Evolutionary conservation across 2,797 vertebrate genomes (phyloP).

Genomic region (Cyprinella venusta): DNA sequence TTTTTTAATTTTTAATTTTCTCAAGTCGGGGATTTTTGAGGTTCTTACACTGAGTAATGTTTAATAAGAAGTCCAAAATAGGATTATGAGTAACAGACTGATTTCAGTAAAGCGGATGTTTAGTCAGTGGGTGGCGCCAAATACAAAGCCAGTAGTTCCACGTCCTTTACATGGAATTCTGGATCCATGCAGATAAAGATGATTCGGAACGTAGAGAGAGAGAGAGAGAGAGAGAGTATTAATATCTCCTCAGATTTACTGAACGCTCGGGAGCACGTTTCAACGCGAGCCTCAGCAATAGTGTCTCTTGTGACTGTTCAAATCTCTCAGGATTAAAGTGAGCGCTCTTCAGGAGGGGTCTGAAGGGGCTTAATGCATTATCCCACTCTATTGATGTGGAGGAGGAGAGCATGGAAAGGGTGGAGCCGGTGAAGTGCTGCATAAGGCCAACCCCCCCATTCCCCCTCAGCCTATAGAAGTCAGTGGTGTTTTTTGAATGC

Average conservation of each 20-base stretch:
- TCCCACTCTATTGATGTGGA: slow-evolving; percentile 52
- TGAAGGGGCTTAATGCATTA: slow-evolving; percentile 9
- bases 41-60: background rate
- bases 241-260: slow-evolving; percentile 9
- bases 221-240: background rate
- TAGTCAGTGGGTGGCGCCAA: slow-evolving; percentile 58
- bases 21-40: background rate
- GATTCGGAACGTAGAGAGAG: slow-evolving; percentile 2
- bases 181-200: background rate
- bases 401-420: slow-evolving; percentile 35
- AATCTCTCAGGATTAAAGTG: slow-evolving; percentile 31
- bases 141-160: slow-evolving; percentile 18
- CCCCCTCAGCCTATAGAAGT: slow-evolving; percentile 63
- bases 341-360: slow-evolving; percentile 23
- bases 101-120: background rate
- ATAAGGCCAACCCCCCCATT: slow-evolving; percentile 33
- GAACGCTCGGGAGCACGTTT: slow-evolving; percentile 36
- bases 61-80: background rate
- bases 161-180: background rate
- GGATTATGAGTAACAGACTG: background rate
- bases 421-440: slow-evolving; percentile 52
- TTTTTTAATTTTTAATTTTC: background rate
- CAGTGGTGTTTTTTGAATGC: slow-evolving; percentile 66
- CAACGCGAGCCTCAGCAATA: slow-evolving; percentile 31
- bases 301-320: slow-evolving; percentile 41